Evolutionary conservation across 2,797 vertebrate genomes (phyloP), one percentile per base, ranked within the genome.

Genomic region (Coracias cyanogaster): DNA sequence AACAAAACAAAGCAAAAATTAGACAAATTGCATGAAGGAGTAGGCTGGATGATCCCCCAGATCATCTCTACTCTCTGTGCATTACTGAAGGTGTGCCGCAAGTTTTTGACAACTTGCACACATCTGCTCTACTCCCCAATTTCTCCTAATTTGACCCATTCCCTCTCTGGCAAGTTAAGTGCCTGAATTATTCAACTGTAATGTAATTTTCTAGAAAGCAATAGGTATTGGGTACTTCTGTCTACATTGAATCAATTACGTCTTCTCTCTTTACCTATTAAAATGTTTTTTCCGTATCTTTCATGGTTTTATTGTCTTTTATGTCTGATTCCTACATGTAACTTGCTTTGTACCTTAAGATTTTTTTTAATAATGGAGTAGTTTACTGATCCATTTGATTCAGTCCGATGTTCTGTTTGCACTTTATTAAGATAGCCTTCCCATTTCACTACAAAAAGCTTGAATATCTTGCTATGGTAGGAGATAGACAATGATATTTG

Each of bases 1-100:
- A 3, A 5, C 16, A 4, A 12, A 6, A 16, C 52, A 2, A 7
- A 33, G 10, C 12, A 20, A 4, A 5, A 19, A 14, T 41, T 20
- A 21, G 2, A 11, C 52, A 10, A 78, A 15, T 17, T 86, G 19
- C 10, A 6, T 48, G 15, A 69, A 72, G n/a, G 21, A 43, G 12
- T 29, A 37, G 29, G 16, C 35, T 58, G 51, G 37, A 41, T 61
- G 31, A 52, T 70, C 70, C 26, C 21, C 21, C 26, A 29, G 0
- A 12, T 64, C 29, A 16, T 82, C 29, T 8, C 25, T 77, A 5
- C 25, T 58, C 9, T 21, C 51, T 51, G 5, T 90, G 41, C 6
- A 0, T 77, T 81, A 10, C 17, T 51, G 73, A 57, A 60, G 62
- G 12, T 35, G 11, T 31, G 28, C 9, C 7, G 2, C 31, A 12